Percentiles rank a stretch among this genome's conserved stretches.
These are phyloP conservation scores for Omphaloscelis lunosa DNA, from an alignment of 2,888 invertebrate genomes.

Conservation along the genomic window DNA sequence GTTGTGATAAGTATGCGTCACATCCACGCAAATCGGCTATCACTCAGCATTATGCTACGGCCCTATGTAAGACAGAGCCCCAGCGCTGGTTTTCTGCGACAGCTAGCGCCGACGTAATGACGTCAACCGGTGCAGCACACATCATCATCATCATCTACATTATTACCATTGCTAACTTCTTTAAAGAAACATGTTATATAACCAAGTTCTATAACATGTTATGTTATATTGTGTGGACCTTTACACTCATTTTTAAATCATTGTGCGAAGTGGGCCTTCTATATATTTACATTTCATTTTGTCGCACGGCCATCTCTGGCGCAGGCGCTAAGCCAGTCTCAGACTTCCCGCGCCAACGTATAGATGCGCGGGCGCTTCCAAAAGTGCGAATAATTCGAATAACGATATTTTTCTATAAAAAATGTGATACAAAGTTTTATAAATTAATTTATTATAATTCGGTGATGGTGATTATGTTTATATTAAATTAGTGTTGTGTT, in stretches of 20 bases:
- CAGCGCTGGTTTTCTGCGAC: no score
- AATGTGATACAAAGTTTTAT: conserved; percentile 54
- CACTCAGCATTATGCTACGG: no score
- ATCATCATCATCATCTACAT: no score
- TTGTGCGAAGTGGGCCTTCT: conserved; percentile 45
- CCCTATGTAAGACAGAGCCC: no score
- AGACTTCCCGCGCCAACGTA: conserved; percentile 60
- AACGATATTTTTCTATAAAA: conserved; percentile 47
- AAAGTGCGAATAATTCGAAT: conserved; percentile 51
- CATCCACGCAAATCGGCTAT: no score
- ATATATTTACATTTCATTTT: neutral
- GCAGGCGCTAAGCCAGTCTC: conserved; percentile 65
- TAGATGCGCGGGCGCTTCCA: conserved; percentile 58
- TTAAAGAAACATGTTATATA: neutral
- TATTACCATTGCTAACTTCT: neutral
- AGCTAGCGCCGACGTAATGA: no score
- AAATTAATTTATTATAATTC: conserved; percentile 36
- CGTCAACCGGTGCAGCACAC: no score
- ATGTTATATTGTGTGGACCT: neutral
- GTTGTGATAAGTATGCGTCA: no score
- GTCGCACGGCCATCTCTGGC: conserved; percentile 44
- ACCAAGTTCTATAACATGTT: neutral
- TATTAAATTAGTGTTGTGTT: conserved; percentile 54
- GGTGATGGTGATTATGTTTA: conserved; percentile 63
- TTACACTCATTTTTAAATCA: neutral